These are phyloP conservation scores for Lithophane leautieri DNA, from an alignment of 2,888 invertebrate genomes.

Conservation along the genomic window DNA sequence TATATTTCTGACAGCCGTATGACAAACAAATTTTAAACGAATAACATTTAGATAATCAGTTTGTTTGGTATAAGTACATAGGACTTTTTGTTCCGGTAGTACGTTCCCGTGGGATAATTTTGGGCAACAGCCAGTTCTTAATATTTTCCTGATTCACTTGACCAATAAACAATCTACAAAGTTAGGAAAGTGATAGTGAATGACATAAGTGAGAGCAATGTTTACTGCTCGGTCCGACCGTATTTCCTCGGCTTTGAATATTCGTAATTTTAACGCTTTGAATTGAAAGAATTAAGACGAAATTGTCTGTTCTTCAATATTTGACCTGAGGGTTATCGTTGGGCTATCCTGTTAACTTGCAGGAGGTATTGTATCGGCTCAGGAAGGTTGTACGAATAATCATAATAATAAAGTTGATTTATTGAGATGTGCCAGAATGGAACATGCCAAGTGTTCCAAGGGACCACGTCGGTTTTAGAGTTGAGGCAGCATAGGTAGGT, in stretches of 20 bases:
- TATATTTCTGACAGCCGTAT: constrained; percentile 5
- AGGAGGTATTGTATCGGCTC: not conserved
- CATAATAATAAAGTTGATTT: not conserved
- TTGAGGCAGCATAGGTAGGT: too few relatives aligned
- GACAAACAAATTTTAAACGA: constrained; percentile 17
- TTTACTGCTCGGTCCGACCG: not conserved
- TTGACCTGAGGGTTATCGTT: not conserved
- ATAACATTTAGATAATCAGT: not conserved
- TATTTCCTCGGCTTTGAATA: constrained; percentile 3
- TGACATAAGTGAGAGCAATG: not conserved
- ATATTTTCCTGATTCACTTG: not conserved
- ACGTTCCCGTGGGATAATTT: too few relatives aligned
- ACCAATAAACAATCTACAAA: not conserved
- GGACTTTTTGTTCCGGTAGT: too few relatives aligned
- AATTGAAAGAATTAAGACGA: not conserved
- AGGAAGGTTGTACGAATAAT: not conserved
- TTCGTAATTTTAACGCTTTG: not conserved
- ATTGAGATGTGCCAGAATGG: too few relatives aligned
- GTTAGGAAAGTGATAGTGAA: not conserved
- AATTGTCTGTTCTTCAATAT: not conserved
- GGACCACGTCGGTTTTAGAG: too few relatives aligned
- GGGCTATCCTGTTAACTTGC: not conserved
- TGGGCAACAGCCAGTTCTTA: not conserved
- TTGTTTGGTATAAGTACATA: not conserved
- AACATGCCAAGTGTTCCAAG: too few relatives aligned